Evolutionary conservation across 2,113 vertebrate species (phyloP).

Genomic region (mouse (Mus musculus)): DNA sequence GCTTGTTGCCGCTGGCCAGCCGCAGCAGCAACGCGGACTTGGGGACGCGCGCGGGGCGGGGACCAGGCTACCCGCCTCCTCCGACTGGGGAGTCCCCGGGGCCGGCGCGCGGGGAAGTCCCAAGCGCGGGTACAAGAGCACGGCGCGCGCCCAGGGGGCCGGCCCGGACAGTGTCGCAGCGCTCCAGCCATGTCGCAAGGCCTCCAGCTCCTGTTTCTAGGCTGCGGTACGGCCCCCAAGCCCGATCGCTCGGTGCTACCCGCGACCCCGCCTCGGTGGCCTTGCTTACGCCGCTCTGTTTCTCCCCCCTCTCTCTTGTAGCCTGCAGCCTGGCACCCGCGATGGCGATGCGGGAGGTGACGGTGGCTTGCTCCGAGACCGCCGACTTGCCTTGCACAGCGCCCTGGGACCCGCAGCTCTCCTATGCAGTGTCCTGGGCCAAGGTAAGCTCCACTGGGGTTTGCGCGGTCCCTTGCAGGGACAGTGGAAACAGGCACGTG

Average conservation of each 20-base stretch:
- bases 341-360: slow-evolving; percentile 74
- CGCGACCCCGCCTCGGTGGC: background rate
- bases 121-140: slow-evolving; percentile 34
- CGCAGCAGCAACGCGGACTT: background rate
- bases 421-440: slow-evolving; percentile 79
- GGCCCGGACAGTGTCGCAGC: background rate
- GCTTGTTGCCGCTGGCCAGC: background rate
- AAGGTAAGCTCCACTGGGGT: slow-evolving; percentile 82
- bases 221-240: slow-evolving; percentile 80
- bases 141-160: background rate
- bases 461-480: background rate
- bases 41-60: slow-evolving; percentile 5
- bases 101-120: slow-evolving; percentile 63
- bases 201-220: slow-evolving; percentile 78
- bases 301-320: slow-evolving; percentile 77
- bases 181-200: slow-evolving; percentile 58
- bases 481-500: background rate
- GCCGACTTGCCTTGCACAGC: slow-evolving; percentile 83
- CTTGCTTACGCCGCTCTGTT: slow-evolving; percentile 3
- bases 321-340: slow-evolving; percentile 79
- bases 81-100: slow-evolving; percentile 68
- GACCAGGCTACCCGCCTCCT: background rate
- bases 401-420: slow-evolving; percentile 68
- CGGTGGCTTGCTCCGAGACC: slow-evolving; percentile 83
- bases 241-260: background rate